phyloP scores from a whole-genome alignment of 2,113 vertebrate species.

The Oncorhynchus keta region DNA sequence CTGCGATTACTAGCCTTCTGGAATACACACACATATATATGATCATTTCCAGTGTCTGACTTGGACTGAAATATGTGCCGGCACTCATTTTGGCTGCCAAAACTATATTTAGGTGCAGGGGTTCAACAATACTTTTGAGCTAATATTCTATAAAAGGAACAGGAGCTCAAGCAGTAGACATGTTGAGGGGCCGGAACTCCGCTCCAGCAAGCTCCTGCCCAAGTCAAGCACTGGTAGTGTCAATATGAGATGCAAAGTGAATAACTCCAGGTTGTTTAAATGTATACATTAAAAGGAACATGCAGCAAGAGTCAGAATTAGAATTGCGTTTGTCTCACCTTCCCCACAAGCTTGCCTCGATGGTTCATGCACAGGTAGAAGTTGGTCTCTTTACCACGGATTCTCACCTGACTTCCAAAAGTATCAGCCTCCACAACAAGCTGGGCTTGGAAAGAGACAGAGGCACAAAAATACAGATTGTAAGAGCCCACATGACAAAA shows the following conservation, averaged over 20 bases:
- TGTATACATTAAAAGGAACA: neutral
- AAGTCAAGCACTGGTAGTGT: no score
- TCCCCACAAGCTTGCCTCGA: slow-evolving; percentile 78
- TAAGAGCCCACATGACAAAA: neutral
- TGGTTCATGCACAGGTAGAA: slow-evolving; percentile 83
- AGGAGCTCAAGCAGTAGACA: no score
- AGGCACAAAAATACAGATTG: slow-evolving; percentile 31
- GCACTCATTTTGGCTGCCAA: no score
- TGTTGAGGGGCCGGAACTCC: no score
- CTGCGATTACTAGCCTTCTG: slow-evolving; percentile 77
- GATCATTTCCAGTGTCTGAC: neutral
- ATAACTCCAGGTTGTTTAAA: neutral
- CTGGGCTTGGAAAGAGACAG: slow-evolving; percentile 81
- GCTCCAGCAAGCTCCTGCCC: no score
- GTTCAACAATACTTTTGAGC: no score
- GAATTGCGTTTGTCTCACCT: slow-evolving; percentile 61
- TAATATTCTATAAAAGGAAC: no score
- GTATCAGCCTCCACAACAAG: slow-evolving; percentile 82
- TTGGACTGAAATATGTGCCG: no score
- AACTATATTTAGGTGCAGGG: no score
- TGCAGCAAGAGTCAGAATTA: neutral
- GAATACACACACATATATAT: slow-evolving; percentile 43
- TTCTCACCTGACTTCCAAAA: slow-evolving; percentile 83
- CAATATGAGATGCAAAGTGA: no score
- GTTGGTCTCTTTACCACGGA: slow-evolving; percentile 79